These are phyloP conservation scores for Xylota sylvarum DNA, from an alignment of 2,888 invertebrate species.

Conservation along the genomic window DNA sequence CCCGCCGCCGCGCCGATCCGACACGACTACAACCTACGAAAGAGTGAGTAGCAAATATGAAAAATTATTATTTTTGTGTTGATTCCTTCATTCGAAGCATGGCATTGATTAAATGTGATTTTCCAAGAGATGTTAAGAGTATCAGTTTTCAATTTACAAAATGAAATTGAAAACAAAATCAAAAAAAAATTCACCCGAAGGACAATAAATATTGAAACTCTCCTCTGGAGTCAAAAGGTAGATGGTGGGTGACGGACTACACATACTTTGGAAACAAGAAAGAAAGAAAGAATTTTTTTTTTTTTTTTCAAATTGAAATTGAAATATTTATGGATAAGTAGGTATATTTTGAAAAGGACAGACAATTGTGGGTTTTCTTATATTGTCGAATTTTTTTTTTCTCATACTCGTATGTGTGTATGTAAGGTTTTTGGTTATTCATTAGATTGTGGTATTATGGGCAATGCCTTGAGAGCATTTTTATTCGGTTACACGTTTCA, in stretches of 20 bases:
- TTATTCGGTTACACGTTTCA: slow-evolving; percentile 27
- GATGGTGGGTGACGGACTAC: not conserved
- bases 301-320: slow-evolving; percentile 29
- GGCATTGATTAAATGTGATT: slow-evolving; percentile 42
- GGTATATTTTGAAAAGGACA: slow-evolving; percentile 23
- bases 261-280: not conserved
- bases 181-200: slow-evolving; percentile 5
- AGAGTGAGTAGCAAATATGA: slow-evolving; percentile 44
- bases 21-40: not conserved
- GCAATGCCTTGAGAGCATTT: not conserved
- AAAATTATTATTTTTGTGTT: slow-evolving; percentile 44
- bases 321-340: slow-evolving; percentile 48
- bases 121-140: slow-evolving; percentile 23
- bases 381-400: slow-evolving; percentile 4
- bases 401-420: slow-evolving; percentile 10
- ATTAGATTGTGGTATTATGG: not conserved
- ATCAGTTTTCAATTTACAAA: slow-evolving; percentile 51
- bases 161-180: slow-evolving; percentile 47
- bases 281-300: not conserved
- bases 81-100: slow-evolving; percentile 11
- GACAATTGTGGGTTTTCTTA: slow-evolving; percentile 25
- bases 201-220: slow-evolving; percentile 21
- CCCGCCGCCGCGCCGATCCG: too few relatives aligned
- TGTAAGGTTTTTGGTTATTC: not conserved
- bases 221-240: not conserved